These are phyloP conservation scores for Rhinichthys klamathensis DNA, from an alignment of 2,113 vertebrate genomes.

Conservation along the genomic window DNA sequence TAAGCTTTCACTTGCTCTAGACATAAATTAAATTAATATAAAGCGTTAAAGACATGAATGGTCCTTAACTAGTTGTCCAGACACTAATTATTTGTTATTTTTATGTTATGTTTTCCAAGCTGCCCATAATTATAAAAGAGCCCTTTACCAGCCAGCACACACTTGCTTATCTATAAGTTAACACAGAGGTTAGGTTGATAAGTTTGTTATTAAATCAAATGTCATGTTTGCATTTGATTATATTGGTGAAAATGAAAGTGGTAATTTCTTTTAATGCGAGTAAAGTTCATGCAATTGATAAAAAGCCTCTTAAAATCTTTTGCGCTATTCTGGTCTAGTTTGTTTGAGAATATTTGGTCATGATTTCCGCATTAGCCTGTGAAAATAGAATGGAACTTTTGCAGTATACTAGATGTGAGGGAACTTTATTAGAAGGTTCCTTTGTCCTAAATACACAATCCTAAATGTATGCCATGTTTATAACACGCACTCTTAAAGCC, in stretches of 20 bases:
- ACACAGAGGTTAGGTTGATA: neutral
- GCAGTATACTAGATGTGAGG: neutral
- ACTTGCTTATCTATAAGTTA: neutral
- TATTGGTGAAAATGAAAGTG: neutral
- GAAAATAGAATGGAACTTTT: neutral
- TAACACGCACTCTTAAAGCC: neutral
- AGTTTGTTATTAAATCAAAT: neutral
- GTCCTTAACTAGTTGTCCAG: neutral
- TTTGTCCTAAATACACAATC: neutral
- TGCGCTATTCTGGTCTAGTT: too few species aligned
- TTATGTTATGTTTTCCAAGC: neutral
- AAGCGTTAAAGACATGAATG: neutral
- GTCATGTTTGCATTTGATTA: conserved; percentile 1
- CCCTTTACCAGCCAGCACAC: neutral
- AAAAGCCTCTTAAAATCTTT: neutral
- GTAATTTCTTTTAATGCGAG: neutral
- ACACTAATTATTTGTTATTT: neutral
- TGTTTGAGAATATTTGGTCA: neutral
- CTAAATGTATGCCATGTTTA: neutral
- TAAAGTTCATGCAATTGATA: neutral
- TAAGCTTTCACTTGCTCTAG: neutral
- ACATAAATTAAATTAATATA: neutral
- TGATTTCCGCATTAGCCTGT: neutral
- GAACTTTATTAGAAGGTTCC: neutral
- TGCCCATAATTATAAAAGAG: neutral